Evolutionary conservation across 1,140 invertebrate species (phyloP), one percentile per base, ranked within the genome.

Genomic region (Batillaria attramentaria): DNA sequence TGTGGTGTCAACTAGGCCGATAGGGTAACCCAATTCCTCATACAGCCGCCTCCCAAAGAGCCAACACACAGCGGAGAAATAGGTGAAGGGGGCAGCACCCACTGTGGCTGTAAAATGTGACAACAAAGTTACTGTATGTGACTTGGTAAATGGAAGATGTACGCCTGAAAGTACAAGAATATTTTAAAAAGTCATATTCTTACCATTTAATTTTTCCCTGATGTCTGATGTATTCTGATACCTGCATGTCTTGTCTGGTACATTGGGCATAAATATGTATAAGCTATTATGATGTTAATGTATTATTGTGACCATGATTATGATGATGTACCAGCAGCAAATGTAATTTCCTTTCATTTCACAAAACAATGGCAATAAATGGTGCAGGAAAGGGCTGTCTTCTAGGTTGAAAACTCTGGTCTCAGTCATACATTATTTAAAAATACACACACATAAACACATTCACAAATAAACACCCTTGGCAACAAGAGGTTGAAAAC

Each of bases 41-140:
- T 87, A 84, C 35, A 90, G 78, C 33, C 82, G 78, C 70, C 86
- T 85, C 4, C 86, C 89, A 83, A 79, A 89, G 43, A 88, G 72
- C 88, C 88, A 90, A 68, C 89, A 90, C 18, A 89, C 85, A 35
- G 87, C 88, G 24, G 89, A 89, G 73, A 89, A 89, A 77, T 87
- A 60, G 39, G 18, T 62, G 35, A 60, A 75, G 37, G 60, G 60
- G 13, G 41, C 31, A 35, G 46, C 42, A 5, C 75, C 66, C 62
- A 77, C 75, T 16, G 75, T 50, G 28, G 75, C 75, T 77, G 46
- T 42, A n/a, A n/a, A 75, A n/a, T n/a, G n/a, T n/a, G n/a, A n/a
- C n/a, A n/a, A n/a, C n/a, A n/a, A n/a, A n/a, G n/a, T n/a, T n/a
- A n/a, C n/a, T n/a, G n/a, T n/a, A n/a, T n/a, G n/a, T n/a, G n/a